phyloP scores from a whole-genome alignment of 2,888 invertebrate species.

The Synergus japonicus region DNA sequence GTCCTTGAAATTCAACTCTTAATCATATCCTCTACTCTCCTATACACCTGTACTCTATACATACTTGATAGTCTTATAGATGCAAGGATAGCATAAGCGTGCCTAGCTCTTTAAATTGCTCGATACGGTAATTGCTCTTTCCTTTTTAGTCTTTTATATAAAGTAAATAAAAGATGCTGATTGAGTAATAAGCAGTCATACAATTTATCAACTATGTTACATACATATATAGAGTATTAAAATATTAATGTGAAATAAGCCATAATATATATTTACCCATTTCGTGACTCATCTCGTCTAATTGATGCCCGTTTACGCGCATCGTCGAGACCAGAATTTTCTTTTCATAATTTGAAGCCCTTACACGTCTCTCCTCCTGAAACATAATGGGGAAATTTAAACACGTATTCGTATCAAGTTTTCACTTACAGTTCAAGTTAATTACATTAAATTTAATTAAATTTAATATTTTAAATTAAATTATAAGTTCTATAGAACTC shows the following conservation, averaged over 20 bases:
- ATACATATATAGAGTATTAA: no score
- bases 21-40: conserved; percentile 33
- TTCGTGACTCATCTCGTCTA: conserved; percentile 70
- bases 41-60: not conserved
- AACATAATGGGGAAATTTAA: conserved; percentile 9
- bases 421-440: not conserved
- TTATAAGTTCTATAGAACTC: no score
- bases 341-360: conserved; percentile 67
- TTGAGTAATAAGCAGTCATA: not conserved
- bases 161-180: conserved; percentile 21
- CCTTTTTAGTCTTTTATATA: conserved; percentile 33
- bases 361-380: conserved; percentile 46
- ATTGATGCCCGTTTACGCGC: conserved; percentile 74
- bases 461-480: not conserved
- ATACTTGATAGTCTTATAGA: not conserved
- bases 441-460: not conserved
- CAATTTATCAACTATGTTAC: not conserved
- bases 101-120: not conserved
- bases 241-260: not conserved
- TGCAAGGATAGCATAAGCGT: not conserved
- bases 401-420: not conserved
- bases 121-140: conserved; percentile 6
- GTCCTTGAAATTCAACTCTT: conserved; percentile 48
- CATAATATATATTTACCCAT: conserved; percentile 67
- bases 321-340: conserved; percentile 68